Conservation (phyloP, 1,140 invertebrate genomes). For the Diachasmimorpha longicaudata region DNA sequence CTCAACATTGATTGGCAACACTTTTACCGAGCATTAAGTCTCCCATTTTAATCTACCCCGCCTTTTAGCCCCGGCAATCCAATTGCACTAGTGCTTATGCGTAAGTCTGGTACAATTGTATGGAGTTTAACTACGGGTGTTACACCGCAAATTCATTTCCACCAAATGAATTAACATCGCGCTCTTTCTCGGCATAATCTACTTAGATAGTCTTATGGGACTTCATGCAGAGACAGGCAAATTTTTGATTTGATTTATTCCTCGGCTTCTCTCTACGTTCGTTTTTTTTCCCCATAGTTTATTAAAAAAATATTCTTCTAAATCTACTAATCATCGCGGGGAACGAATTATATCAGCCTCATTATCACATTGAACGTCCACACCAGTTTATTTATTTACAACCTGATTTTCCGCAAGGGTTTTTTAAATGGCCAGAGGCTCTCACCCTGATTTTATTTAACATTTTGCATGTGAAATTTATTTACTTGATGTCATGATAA, state of each 20-base stretch:
- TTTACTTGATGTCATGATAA: too few relatives aligned
- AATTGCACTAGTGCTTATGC: not conserved
- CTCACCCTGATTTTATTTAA: too few relatives aligned
- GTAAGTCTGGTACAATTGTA: not conserved
- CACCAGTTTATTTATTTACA: too few relatives aligned
- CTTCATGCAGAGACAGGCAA: not conserved
- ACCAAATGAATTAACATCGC: not conserved
- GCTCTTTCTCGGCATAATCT: not conserved
- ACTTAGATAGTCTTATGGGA: not conserved
- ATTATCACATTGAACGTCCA: too few relatives aligned
- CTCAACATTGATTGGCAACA: not conserved
- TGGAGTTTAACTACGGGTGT: not conserved
- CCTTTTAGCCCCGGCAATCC: not conserved
- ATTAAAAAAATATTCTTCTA: too few relatives aligned
- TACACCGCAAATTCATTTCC: not conserved
- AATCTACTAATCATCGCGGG: too few relatives aligned
- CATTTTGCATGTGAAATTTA: too few relatives aligned
- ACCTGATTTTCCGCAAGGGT: too few relatives aligned
- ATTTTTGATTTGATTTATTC: not conserved
- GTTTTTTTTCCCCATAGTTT: too few relatives aligned
- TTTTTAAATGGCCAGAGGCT: too few relatives aligned
- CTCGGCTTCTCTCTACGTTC: too few relatives aligned
- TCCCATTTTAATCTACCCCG: not conserved
- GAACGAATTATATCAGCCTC: too few relatives aligned
- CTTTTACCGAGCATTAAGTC: not conserved